Conservation (phyloP, 2,888 invertebrate genomes). For the Drosophila siamana region DNA sequence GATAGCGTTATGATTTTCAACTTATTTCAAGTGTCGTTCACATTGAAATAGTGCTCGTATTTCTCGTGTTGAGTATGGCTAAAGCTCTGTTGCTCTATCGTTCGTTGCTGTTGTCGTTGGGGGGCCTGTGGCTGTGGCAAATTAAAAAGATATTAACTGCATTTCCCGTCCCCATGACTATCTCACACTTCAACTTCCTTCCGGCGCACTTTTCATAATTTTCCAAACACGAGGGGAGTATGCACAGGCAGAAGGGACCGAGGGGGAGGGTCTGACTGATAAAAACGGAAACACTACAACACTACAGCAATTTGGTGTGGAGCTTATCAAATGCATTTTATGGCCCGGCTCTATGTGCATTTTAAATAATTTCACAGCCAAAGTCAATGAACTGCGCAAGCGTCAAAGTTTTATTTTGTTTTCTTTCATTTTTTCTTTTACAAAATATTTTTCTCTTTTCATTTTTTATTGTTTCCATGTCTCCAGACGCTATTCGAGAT, state of each 20-base stretch:
- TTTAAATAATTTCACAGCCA: conserved; percentile 56
- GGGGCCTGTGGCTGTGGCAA: conserved; percentile 38
- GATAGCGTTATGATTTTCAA: conserved; percentile 45
- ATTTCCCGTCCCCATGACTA: conserved; percentile 70
- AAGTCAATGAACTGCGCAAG: conserved; percentile 74
- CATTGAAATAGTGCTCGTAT: conserved; percentile 37
- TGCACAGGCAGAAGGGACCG: not conserved
- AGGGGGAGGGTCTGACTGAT: conserved; percentile 30
- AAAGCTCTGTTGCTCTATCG: conserved; percentile 6
- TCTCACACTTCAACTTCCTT: conserved; percentile 75
- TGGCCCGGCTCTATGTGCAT: conserved; percentile 45
- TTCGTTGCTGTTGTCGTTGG: not conserved
- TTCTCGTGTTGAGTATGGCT: not conserved
- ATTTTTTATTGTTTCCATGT: conserved; percentile 37
- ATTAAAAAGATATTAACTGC: conserved; percentile 77
- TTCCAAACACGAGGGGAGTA: conserved; percentile 13
- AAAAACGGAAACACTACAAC: conserved; percentile 70
- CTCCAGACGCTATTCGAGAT: conserved; percentile 59
- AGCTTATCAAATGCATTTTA: conserved; percentile 77
- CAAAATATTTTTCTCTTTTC: conserved; percentile 18
- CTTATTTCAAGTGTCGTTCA: conserved; percentile 64
- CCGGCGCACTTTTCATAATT: conserved; percentile 65
- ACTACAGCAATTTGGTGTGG: conserved; percentile 47
- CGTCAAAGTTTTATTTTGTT: conserved; percentile 45
- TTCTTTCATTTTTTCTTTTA: conserved; percentile 5